Evolutionary conservation across 92 coral and sea anemone species (phyloP).

Genomic region (Porites divaricata): DNA sequence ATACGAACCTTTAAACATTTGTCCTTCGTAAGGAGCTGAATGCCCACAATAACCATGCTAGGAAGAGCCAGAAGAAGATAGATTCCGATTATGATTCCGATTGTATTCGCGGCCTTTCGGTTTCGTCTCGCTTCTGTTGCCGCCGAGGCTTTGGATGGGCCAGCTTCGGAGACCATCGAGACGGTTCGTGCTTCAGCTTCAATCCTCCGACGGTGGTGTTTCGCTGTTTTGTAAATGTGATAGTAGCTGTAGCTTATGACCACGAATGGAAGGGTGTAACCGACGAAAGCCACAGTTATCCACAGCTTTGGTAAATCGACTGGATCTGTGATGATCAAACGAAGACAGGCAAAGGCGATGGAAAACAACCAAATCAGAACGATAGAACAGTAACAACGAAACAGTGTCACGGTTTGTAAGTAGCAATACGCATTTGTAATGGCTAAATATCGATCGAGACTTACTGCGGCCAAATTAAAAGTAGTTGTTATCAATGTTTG

Average conservation of each 20-base stretch:
- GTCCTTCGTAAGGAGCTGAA: conserved; percentile 63
- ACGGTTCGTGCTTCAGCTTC: conserved; percentile 30
- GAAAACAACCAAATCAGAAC: conserved; percentile 67
- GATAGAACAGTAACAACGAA: conserved; percentile 47
- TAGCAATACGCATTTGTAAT: conserved; percentile 63
- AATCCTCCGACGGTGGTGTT: conserved; percentile 53
- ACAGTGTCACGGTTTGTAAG: conserved; percentile 42
- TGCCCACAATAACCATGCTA: conserved; percentile 73
- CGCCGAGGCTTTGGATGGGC: background rate
- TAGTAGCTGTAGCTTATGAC: conserved; percentile 75
- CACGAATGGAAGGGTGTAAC: conserved; percentile 67
- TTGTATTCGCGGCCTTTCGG: conserved; percentile 78
- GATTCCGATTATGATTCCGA: conserved; percentile 75
- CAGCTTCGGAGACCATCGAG: conserved; percentile 13
- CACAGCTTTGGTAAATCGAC: conserved; percentile 72
- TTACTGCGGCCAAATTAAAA: conserved; percentile 67
- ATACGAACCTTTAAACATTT: conserved; percentile 70
- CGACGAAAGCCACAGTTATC: conserved; percentile 63
- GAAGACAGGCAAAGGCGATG: conserved; percentile 52
- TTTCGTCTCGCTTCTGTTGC: conserved; percentile 34
- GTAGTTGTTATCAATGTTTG: conserved; percentile 80
- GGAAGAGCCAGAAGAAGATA: conserved; percentile 68
- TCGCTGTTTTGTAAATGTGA: conserved; percentile 71
- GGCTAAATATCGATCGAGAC: conserved; percentile 76
- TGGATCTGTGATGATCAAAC: conserved; percentile 61